Conservation (phyloP, 1,140 invertebrate genomes). For the Acromyrmex echinatior region DNA sequence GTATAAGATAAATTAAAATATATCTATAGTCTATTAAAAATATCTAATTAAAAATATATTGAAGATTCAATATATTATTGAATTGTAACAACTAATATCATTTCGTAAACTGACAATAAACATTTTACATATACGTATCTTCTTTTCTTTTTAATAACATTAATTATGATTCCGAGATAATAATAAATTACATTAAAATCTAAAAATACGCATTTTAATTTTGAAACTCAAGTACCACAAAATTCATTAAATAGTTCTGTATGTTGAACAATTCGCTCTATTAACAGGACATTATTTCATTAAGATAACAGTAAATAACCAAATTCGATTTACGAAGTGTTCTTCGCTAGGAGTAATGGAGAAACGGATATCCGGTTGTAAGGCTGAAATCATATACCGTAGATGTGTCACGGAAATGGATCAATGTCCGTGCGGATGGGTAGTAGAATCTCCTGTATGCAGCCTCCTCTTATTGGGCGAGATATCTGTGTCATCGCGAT, state of each 20-base stretch:
- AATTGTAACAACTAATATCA: background rate
- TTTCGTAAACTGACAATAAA: conserved; percentile 3
- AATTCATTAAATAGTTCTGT: background rate
- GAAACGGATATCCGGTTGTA: conserved; percentile 53
- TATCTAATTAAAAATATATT: background rate
- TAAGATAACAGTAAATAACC: background rate
- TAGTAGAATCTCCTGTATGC: conserved; percentile 56
- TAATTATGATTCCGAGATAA: background rate
- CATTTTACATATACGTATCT: background rate
- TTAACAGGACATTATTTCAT: background rate
- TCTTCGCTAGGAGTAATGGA: conserved; percentile 3
- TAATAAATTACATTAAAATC: conserved; percentile 9
- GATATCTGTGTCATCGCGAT: conserved; percentile 58
- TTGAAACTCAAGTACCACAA: background rate
- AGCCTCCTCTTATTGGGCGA: conserved; percentile 58
- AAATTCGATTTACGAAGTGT: background rate
- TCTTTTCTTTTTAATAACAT: background rate
- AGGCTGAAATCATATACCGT: conserved; percentile 45
- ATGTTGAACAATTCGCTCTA: background rate
- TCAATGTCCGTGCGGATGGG: conserved; percentile 38
- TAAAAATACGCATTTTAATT: background rate
- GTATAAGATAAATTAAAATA: conserved; percentile 7
- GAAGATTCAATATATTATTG: background rate
- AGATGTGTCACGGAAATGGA: conserved; percentile 52
- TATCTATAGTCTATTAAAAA: background rate